Evolutionary conservation across 2,113 vertebrate genomes (phyloP).

Genomic region (Lampris megalopsis): DNA sequence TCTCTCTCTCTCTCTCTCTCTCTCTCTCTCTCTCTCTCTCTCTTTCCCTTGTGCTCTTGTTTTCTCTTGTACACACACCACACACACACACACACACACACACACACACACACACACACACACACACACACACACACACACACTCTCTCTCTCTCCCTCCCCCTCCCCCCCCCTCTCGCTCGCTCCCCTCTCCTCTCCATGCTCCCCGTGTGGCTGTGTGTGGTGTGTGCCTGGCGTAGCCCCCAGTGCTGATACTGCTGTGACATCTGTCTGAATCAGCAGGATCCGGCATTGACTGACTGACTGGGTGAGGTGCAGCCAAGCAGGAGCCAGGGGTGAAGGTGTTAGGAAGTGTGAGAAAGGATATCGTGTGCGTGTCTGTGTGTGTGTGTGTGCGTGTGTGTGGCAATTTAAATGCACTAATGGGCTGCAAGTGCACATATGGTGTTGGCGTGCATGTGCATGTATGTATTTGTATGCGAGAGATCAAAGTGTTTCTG

Average conservation of each 20-base stretch:
- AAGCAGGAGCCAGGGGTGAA: slow-evolving; percentile 41
- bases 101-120: slow-evolving; percentile 4
- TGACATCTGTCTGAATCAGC: slow-evolving; percentile 76
- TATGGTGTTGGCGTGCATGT: neutral
- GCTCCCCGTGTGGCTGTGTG: slow-evolving; percentile 25
- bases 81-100: slow-evolving; percentile 6
- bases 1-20: slow-evolving; percentile 6
- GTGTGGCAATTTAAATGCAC: slow-evolving; percentile 6
- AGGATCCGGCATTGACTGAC: slow-evolving; percentile 76
- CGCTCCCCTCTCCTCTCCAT: too few species aligned
- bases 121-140: slow-evolving; percentile 19
- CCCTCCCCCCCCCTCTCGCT: slow-evolving; percentile 64
- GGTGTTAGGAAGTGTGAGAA: neutral
- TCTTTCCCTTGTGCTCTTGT: neutral
- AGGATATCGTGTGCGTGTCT: slow-evolving; percentile 30
- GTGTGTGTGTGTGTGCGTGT: slow-evolving; percentile 1
- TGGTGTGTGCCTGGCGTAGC: slow-evolving; percentile 30
- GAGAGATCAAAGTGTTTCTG: slow-evolving; percentile 32
- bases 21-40: slow-evolving; percentile 18
- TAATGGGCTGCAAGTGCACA: too few species aligned
- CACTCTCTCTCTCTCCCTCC: slow-evolving; percentile 17
- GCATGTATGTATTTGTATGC: neutral
- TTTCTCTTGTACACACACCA: neutral
- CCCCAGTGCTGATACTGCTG: slow-evolving; percentile 69
- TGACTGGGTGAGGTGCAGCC: slow-evolving; percentile 70